Evolutionary conservation across 2,888 invertebrate genomes (phyloP), one percentile per base, ranked within the genome.

Genomic region (Beris chalybata): DNA sequence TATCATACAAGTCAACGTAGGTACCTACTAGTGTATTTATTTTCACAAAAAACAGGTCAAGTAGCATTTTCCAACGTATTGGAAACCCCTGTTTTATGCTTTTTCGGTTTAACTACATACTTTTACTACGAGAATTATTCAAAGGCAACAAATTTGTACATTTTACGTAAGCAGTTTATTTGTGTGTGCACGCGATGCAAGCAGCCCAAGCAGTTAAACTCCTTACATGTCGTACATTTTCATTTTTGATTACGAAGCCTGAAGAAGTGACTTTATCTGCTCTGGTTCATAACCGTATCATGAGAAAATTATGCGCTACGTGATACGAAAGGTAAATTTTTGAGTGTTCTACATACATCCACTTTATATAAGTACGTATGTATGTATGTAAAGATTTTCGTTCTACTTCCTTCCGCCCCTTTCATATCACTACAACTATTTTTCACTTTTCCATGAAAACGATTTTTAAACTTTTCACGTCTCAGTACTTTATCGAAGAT

Each of bases 231-330:
- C 66, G 66, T 67, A 67, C 64, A 67, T 67, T 67, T 67, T 67
- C 67, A 67, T 67, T 64, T 64, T 64, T 67, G 63, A 67, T 67
- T 64, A 64, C 64, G 67, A 7, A 63, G 54, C 67, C 48, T 45
- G 13, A n/a, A 48, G 48, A 15, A 67, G 67, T 67, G 67, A 63
- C 67, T 67, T 64, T 67, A 63, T 67, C 67, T 63, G 57, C 67
- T 64, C 56, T 50, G 55, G 63, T 64, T 67, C 67, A 67, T 67
- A 67, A 56, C 67, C 67, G 57, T 67, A 61, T 67, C 67, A 67
- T 57, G 67, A 52, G 63, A 63, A 67, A 67, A 67, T 67, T 67
- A 67, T 64, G 67, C 67, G 64, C 50, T 67, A 67, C 67, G 67
- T 67, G 67, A 67, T 67, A 67, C 63, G 67, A 63, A 67, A 63